These are phyloP conservation scores for Heterotilapia buettikoferi DNA, from an alignment of 2,113 vertebrate genomes.

Conservation along the genomic window DNA sequence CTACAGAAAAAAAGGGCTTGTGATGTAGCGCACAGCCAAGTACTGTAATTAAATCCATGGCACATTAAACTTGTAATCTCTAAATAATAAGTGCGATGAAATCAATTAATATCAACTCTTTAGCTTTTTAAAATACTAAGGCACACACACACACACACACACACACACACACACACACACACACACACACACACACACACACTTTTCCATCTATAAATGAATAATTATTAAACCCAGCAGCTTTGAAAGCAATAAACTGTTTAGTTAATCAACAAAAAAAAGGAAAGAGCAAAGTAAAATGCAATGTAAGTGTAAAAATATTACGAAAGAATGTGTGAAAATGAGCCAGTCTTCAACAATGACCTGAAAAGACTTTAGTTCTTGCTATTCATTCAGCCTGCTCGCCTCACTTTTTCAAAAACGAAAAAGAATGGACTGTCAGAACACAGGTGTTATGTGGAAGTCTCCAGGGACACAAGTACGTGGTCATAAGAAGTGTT, in stretches of 20 bases:
- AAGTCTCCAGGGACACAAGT: not conserved
- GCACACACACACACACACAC: not conserved
- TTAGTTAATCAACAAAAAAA: not conserved
- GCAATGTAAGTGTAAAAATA: not conserved
- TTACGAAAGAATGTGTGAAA: not conserved
- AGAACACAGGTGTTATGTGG: not conserved
- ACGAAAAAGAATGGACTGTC: not conserved
- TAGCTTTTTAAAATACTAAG: not conserved
- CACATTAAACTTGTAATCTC: not conserved
- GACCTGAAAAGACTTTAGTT: not conserved
- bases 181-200: not conserved
- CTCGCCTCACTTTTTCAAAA: not conserved
- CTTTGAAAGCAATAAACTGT: not conserved
- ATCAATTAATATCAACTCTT: not conserved
- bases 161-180: not conserved
- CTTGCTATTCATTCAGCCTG: not conserved
- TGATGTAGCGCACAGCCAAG: not conserved
- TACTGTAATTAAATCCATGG: not conserved
- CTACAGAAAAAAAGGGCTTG: not conserved
- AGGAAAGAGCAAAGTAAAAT: not conserved
- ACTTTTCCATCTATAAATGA: not conserved
- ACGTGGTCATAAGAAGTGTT: not conserved
- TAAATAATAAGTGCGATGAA: not conserved
- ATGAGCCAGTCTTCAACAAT: not conserved
- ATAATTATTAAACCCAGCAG: not conserved